These are phyloP conservation scores for Xylota sylvarum DNA, from an alignment of 2,888 invertebrate species.

Conservation along the genomic window DNA sequence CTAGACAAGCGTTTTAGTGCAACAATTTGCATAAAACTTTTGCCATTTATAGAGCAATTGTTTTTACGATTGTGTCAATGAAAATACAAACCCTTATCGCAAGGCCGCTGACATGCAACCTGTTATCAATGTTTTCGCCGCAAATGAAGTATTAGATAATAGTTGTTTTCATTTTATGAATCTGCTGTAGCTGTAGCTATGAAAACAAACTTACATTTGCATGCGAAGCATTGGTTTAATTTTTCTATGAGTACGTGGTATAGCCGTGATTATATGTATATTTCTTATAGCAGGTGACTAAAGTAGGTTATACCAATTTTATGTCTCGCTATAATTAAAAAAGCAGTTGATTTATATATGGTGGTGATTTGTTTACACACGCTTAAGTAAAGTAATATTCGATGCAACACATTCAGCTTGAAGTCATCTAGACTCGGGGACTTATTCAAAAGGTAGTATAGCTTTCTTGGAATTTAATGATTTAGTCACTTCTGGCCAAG, in stretches of 20 bases:
- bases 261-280: neutral
- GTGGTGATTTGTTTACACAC: too few species aligned
- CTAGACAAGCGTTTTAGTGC: neutral
- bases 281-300: neutral
- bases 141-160: neutral
- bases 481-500: too few species aligned
- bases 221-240: neutral
- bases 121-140: constrained; percentile 2
- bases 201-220: constrained; percentile 2
- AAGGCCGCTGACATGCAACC: neutral
- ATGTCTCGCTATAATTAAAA: too few species aligned
- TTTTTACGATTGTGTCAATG: neutral
- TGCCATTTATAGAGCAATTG: neutral
- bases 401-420: too few species aligned
- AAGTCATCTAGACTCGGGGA: too few species aligned
- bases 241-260: neutral
- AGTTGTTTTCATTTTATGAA: neutral
- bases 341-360: too few species aligned
- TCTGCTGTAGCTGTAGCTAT: neutral
- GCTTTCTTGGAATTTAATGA: too few species aligned
- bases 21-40: neutral
- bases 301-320: neutral
- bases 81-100: constrained; percentile 2
- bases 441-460: too few species aligned
- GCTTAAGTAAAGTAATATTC: too few species aligned